Percentiles rank a stretch among this genome's conserved stretches.
These are phyloP conservation scores for Herminia tarsipennalis DNA, from an alignment of 2,888 invertebrate genomes.

Conservation along the genomic window DNA sequence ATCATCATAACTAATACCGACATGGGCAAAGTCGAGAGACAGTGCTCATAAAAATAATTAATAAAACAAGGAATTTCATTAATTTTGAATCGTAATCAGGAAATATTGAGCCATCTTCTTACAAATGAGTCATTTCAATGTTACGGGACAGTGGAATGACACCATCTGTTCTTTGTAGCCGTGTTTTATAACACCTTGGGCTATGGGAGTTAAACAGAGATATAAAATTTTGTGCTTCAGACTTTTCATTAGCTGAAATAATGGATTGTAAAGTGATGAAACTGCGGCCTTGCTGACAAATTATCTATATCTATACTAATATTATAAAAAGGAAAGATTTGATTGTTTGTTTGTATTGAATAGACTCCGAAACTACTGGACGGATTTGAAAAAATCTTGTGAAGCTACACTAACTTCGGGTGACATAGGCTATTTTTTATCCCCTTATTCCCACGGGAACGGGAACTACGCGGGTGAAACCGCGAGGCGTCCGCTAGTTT, in stretches of 20 bases:
- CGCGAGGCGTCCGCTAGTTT: too few relatives aligned
- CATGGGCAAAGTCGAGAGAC: neutral
- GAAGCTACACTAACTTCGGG: too few relatives aligned
- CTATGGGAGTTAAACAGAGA: slow-evolving; percentile 20
- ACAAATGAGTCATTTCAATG: slow-evolving; percentile 8
- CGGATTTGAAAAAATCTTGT: too few relatives aligned
- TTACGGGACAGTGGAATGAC: slow-evolving; percentile 13
- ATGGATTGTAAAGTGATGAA: slow-evolving; percentile 16
- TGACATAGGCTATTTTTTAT: too few relatives aligned
- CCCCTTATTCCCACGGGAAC: too few relatives aligned
- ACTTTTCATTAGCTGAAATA: slow-evolving; percentile 30
- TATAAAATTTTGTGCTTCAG: slow-evolving; percentile 22
- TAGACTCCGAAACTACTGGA: too few relatives aligned
- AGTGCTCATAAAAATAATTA: neutral
- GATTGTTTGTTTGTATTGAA: too few relatives aligned
- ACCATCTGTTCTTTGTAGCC: slow-evolving; percentile 27
- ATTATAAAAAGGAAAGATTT: too few relatives aligned
- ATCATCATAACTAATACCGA: too few relatives aligned
- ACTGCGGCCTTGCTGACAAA: neutral
- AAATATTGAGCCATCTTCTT: slow-evolving; percentile 1
- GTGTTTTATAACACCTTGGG: slow-evolving; percentile 29
- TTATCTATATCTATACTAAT: neutral
- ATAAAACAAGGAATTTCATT: neutral
- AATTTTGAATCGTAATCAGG: neutral
- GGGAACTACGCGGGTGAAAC: too few relatives aligned